A percentile compares a stretch with the other conserved stretches of the same genome.
Evolutionary conservation across 2,113 vertebrate species (phyloP).

Genomic region (Hydrochoerus hydrochaeris): DNA sequence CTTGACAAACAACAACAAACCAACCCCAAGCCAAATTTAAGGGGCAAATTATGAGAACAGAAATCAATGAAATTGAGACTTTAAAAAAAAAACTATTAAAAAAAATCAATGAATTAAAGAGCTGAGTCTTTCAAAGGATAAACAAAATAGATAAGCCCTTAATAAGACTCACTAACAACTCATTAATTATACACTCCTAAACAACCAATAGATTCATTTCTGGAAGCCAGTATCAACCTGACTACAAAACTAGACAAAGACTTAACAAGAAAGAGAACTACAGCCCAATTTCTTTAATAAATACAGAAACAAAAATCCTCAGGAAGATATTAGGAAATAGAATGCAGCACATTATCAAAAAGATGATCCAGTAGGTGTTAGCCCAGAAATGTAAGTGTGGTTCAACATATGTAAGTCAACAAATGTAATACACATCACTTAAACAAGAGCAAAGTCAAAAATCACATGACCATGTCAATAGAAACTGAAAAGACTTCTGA

Average conservation of each 20-base stretch:
- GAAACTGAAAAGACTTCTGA: not conserved
- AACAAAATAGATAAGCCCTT: too few species aligned
- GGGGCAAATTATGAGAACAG: not conserved
- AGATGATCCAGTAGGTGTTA: not conserved
- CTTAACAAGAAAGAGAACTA: not conserved
- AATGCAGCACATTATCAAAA: not conserved
- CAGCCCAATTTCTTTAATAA: not conserved
- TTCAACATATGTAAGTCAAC: not conserved
- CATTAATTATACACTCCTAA: too few species aligned
- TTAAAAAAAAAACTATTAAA: too few species aligned
- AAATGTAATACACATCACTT: not conserved
- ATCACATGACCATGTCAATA: not conserved
- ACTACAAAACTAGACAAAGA: not conserved
- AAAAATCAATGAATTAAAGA: too few species aligned
- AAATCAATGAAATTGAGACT: not conserved
- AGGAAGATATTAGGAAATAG: not conserved
- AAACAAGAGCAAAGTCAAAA: not conserved
- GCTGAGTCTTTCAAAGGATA: too few species aligned
- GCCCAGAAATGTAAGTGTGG: not conserved
- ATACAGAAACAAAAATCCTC: not conserved
- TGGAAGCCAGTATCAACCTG: not conserved
- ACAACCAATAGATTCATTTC: too few species aligned
- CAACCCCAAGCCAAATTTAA: not conserved
- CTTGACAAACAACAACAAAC: not conserved
- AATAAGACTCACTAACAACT: not conserved